phyloP scores from a whole-genome alignment of 53 echinoderm and acorn worm species.

The Luidia sarsii region DNA sequence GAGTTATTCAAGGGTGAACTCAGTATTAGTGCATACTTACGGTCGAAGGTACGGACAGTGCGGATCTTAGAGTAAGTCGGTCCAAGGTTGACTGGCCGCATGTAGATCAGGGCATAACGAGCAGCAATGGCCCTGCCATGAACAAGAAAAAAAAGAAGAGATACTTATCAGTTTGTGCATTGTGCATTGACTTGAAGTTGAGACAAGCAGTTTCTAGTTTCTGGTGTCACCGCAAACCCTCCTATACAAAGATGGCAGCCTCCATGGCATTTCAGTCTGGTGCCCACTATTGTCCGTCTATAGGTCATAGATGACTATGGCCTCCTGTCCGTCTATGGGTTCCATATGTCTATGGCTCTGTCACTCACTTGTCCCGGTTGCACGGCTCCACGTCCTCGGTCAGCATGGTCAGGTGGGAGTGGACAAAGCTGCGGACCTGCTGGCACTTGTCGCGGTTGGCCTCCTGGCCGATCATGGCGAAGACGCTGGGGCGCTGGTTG shows the following conservation, averaged over 20 bases:
- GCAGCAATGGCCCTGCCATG: conserved; percentile 59
- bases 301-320: too few relatives aligned
- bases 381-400: conserved; percentile 36
- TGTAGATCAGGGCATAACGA: conserved; percentile 41
- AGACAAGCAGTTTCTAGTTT: too few relatives aligned
- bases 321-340: too few relatives aligned
- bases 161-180: too few relatives aligned
- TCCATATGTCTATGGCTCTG: too few relatives aligned
- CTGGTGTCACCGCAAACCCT: too few relatives aligned
- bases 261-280: too few relatives aligned
- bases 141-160: too few relatives aligned
- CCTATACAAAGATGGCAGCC: too few relatives aligned
- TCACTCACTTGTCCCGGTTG: conserved; percentile 51
- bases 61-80: conserved; percentile 49
- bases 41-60: conserved; percentile 2
- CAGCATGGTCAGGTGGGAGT: conserved; percentile 47
- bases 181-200: too few relatives aligned
- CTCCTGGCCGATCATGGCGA: conserved; percentile 57
- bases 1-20: not conserved
- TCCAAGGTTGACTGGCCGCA: conserved; percentile 37
- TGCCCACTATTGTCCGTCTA: too few relatives aligned
- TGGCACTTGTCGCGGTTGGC: conserved; percentile 57
- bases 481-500: conserved; percentile 49
- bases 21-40: conserved; percentile 23
- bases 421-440: conserved; percentile 59